Base-by-base conservation (phyloP, 2,888 invertebrate genomes). In the Esperia sulphurella region DNA sequence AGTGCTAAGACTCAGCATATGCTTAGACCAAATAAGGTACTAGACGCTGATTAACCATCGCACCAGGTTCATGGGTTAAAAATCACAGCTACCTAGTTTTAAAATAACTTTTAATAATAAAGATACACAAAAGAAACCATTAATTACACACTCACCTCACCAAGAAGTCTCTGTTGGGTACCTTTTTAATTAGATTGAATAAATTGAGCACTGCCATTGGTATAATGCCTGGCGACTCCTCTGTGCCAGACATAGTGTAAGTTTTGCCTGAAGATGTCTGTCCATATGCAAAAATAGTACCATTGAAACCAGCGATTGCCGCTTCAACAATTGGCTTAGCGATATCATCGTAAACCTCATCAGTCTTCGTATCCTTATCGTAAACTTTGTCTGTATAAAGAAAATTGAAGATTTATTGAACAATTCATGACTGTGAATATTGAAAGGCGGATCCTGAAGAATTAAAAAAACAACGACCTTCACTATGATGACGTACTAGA, bases 191-290 rank as follows among this genome's bases (percentile, higher is more conserved):
- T 45, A 88, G 83, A 37, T 92, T 81, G 70, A 96, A 96, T 35
- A 96, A 91, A 65, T 95, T 91, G 8, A 93, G 77, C 0, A 96
- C 91, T 0, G 96, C 92, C 35, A 94, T 71, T 0, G 93, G 92
- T 65, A 97, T 94, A 8, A 97, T 92, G 0, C 97, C 97, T 0
- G 92, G 93, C 37, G 93, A 92, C 0, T 79, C 63, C 0, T 90
- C 80, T 31, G 91, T 91, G 0, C 97, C 97, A 71, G 94, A 91
- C 94, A 96, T 95, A 0, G 96, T 96, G 63, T 93, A 93, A 0
- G 96, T 96, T 79, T 96, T 96, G 46, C 97, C 97, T 0, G 96
- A 96, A 0, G 96, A 95, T 4, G 97, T 97, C 78, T 97, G 97
- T 7, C 97, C 97, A 74, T 97, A 97, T 0, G 97, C 96, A 83